These are phyloP conservation scores for Bombycilla garrulus DNA, from an alignment of 2,113 vertebrate species.

Conservation along the genomic window DNA sequence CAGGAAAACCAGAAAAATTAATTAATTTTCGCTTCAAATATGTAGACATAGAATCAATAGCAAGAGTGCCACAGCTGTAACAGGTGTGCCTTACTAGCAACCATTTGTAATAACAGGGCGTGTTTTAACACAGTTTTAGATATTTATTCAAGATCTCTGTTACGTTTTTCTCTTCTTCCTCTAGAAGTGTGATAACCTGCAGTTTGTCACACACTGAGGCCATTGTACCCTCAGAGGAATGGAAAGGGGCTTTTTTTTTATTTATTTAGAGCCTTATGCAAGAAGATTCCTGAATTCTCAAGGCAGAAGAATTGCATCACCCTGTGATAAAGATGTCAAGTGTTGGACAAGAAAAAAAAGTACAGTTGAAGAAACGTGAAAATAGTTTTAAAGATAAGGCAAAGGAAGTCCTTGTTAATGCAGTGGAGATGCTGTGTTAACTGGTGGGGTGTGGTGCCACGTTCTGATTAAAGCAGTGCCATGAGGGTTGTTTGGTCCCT, in stretches of 20 bases:
- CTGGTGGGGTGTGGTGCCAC: background rate
- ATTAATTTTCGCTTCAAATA: background rate
- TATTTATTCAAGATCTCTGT: background rate
- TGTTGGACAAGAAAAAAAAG: too few species aligned
- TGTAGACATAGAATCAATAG: background rate
- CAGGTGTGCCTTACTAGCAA: background rate
- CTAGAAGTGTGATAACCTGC: background rate
- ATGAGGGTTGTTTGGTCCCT: background rate
- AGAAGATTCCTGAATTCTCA: background rate
- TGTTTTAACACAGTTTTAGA: background rate
- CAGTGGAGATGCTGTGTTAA: background rate
- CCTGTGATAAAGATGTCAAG: background rate
- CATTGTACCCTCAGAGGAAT: background rate
- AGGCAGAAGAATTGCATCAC: background rate
- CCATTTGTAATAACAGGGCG: background rate
- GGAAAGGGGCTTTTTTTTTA: background rate
- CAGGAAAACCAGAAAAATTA: slow-evolving; percentile 21
- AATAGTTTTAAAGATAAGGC: background rate
- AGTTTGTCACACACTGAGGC: background rate
- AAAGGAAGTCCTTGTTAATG: background rate
- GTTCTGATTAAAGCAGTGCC: background rate
- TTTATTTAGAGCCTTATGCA: background rate
- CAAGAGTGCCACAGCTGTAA: background rate
- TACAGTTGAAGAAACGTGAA: background rate
- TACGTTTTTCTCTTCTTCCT: background rate